These are phyloP conservation scores for Deilephila porcellus DNA, from an alignment of 2,888 invertebrate genomes.

Conservation along the genomic window DNA sequence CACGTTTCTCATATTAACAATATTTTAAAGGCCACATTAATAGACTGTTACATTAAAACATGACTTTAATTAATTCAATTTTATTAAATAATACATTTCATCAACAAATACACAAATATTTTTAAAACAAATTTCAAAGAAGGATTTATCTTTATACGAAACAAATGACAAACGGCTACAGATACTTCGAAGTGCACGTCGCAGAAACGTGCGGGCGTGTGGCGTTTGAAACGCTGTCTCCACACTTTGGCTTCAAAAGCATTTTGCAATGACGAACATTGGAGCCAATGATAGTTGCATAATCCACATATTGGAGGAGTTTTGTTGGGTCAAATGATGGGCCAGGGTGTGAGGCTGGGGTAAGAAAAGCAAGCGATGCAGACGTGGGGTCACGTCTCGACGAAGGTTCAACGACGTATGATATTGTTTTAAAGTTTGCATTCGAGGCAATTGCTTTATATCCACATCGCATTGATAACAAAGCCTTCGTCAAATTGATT, in stretches of 20 bases:
- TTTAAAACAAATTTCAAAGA: background rate
- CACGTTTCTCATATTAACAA: no score
- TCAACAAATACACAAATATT: background rate
- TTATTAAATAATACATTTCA: no score
- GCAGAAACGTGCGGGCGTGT: background rate
- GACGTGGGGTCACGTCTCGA: constrained; percentile 16
- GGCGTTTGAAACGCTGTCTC: background rate
- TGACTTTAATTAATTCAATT: no score
- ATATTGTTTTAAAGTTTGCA: constrained; percentile 12
- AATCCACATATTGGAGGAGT: no score
- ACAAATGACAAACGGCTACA: background rate
- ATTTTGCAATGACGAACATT: no score
- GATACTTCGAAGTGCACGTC: background rate
- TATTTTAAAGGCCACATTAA: no score
- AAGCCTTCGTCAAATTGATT: background rate
- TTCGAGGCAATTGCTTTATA: constrained; percentile 12
- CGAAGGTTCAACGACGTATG: constrained; percentile 5
- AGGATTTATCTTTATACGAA: background rate
- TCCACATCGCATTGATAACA: constrained; percentile 38
- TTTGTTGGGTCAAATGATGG: background rate
- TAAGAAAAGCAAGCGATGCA: constrained; percentile 16
- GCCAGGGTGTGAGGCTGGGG: background rate
- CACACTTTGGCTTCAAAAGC: no score
- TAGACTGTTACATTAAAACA: no score
- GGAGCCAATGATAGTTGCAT: background rate